These are phyloP conservation scores for Isurus oxyrinchus DNA, from an alignment of 2,113 vertebrate species.

Conservation along the genomic window DNA sequence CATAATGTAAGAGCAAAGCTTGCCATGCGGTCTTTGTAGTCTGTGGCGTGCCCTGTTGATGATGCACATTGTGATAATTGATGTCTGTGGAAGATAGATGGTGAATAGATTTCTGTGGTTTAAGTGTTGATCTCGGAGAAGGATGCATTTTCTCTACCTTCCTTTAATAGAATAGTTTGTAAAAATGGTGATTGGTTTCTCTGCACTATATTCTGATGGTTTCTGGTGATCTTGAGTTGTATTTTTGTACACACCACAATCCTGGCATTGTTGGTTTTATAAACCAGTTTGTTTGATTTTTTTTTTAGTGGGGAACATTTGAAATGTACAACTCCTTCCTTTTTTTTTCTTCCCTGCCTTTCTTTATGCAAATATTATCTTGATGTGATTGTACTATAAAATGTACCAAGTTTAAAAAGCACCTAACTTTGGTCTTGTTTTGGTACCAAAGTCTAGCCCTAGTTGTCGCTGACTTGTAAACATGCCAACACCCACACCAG, in stretches of 20 bases:
- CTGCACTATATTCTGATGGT: neutral
- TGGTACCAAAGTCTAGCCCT: neutral
- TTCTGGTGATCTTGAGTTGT: slow-evolving; percentile 21
- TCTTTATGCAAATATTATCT: neutral
- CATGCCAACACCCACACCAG: neutral
- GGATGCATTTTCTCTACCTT: neutral
- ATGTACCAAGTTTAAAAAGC: neutral
- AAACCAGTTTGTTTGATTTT: slow-evolving; percentile 13
- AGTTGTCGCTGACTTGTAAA: neutral
- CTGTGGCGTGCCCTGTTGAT: slow-evolving; percentile 31
- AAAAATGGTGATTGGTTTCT: slow-evolving; percentile 32
- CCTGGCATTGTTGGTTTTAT: slow-evolving; percentile 21
- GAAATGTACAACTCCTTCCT: slow-evolving; percentile 35
- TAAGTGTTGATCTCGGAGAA: slow-evolving; percentile 31
- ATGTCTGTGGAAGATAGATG: slow-evolving; percentile 4
- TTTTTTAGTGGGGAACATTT: slow-evolving; percentile 13
- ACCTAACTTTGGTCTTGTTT: neutral
- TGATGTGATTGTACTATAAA: neutral
- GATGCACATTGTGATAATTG: slow-evolving; percentile 27
- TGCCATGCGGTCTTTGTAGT: slow-evolving; percentile 32
- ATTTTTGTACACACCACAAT: slow-evolving; percentile 18
- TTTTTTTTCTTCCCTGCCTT: neutral
- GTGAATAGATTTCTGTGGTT: slow-evolving; percentile 33
- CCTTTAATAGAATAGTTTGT: slow-evolving; percentile 31
- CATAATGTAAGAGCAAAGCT: slow-evolving; percentile 35